A percentile compares a stretch with the other conserved stretches of the same genome.
Conservation (phyloP, 1,140 invertebrate genomes). For the Andrena cerasifolii region DNA sequence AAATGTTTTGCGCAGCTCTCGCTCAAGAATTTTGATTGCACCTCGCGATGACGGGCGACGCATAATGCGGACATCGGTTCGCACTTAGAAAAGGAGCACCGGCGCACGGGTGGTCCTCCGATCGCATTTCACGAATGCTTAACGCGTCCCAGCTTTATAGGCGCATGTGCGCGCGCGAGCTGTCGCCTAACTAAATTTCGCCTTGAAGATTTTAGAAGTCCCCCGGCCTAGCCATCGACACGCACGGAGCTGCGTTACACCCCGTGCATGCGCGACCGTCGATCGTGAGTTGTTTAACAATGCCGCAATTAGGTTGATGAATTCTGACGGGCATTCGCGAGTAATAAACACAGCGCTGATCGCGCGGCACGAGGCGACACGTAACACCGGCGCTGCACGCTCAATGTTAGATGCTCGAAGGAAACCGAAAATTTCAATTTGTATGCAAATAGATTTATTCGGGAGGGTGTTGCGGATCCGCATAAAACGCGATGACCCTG, state of each 20-base stretch:
- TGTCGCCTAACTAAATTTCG: conserved; percentile 72
- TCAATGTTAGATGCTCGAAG: conserved; percentile 19
- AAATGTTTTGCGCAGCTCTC: not conserved
- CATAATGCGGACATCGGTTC: conserved; percentile 11
- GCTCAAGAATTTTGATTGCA: conserved; percentile 50
- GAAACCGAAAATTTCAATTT: conserved; percentile 47
- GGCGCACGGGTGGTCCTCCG: conserved; percentile 70
- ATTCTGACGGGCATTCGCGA: conserved; percentile 59
- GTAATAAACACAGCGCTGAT: conserved; percentile 45
- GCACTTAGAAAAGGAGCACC: conserved; percentile 3
- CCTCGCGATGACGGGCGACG: conserved; percentile 20
- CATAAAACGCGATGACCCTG: not conserved
- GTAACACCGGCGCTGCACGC: not conserved
- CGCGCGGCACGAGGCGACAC: not conserved
- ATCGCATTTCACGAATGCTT: conserved; percentile 72
- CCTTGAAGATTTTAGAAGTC: conserved; percentile 65
- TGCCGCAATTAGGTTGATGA: conserved; percentile 63
- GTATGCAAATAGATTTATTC: conserved; percentile 39
- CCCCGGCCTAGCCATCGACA: conserved; percentile 19
- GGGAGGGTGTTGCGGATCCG: not conserved
- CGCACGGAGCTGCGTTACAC: conserved; percentile 49
- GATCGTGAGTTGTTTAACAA: conserved; percentile 67
- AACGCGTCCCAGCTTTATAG: conserved; percentile 76
- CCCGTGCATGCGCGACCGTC: conserved; percentile 48
- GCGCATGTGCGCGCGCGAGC: conserved; percentile 69